Base-by-base conservation (phyloP, 2,113 vertebrate species). In the Ochotona curzoniae region DNA sequence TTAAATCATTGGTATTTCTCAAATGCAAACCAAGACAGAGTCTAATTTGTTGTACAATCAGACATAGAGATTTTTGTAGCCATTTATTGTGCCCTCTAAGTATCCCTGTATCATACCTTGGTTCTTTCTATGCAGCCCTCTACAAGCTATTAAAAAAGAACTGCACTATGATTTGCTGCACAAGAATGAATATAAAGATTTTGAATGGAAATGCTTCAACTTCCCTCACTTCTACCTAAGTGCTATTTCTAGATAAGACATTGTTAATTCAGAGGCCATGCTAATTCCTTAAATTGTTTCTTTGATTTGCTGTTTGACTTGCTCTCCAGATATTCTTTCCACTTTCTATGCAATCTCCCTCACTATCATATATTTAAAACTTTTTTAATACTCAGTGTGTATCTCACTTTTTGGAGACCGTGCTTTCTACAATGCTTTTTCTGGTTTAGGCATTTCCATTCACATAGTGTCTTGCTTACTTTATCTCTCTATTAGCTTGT, bases 1-100 rank as follows among this genome's bases (percentile, higher is more conserved):
- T 74, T 63, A 90, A 85, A 17, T 44, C 60, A 87, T 44, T 54
- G 90, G 17, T 90, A 81, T 89, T 91, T 93, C 88, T 93, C 70
- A 82, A 84, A 2, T 88, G 66, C 26, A 93, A 63, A 85, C 10
- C 32, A 74, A 47, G 21, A 7, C 17, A 63, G 44, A 2, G 23
- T 74, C 26, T 64, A 38, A 60, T 64, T 28, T 85, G 13, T 60
- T 82, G 23, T 82, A 21, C 28, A n/a, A 57, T 87, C 5, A 71
- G 32, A 60, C 26, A 60, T 5, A 32, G 47, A 85, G 23, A 74
- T 73, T 83, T 82, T 76, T 38, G 70, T 89, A 93, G 23, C 17
- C 15, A 25, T 44, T 78, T 78, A 28, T 47, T 26, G 21, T 0
- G 71, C 7, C 23, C 32, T 15, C 7, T 32, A 69, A 70, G 26